phyloP scores from a whole-genome alignment of 2,113 vertebrate species.

The Rhinogobius similis region DNA sequence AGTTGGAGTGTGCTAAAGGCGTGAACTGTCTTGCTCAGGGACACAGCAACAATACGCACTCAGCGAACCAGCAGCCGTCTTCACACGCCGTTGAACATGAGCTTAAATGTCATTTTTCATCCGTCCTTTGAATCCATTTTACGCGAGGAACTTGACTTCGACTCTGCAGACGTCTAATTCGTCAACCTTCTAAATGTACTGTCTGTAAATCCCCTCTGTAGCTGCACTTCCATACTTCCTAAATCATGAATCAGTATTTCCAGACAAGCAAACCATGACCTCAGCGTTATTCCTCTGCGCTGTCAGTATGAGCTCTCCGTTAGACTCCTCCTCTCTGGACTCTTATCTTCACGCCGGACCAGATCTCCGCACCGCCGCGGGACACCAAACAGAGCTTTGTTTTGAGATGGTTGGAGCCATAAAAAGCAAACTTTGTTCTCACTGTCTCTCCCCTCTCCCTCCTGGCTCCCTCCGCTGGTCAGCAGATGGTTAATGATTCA shows the following conservation, averaged over 20 bases:
- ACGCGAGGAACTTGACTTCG: too few relatives aligned
- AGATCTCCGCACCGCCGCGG: slow-evolving; percentile 49
- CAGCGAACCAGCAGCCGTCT: too few relatives aligned
- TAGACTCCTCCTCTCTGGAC: slow-evolving; percentile 1
- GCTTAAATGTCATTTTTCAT: too few relatives aligned
- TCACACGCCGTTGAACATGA: too few relatives aligned
- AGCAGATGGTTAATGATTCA: slow-evolving; percentile 80
- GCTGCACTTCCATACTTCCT: background rate
- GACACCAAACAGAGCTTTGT: slow-evolving; percentile 68
- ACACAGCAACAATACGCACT: too few relatives aligned
- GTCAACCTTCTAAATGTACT: background rate
- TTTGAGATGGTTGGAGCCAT: slow-evolving; percentile 60
- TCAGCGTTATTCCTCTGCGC: background rate
- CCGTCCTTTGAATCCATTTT: too few relatives aligned
- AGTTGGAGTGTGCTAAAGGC: too few relatives aligned
- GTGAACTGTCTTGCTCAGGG: too few relatives aligned
- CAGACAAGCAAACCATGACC: background rate
- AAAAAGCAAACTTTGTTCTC: slow-evolving; percentile 74
- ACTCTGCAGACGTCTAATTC: too few relatives aligned
- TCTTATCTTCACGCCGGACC: slow-evolving; percentile 17
- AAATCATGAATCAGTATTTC: background rate
- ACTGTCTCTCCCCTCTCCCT: slow-evolving; percentile 1
- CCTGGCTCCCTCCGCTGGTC: slow-evolving; percentile 28
- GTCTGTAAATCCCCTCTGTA: background rate
- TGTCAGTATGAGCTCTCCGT: background rate